These are phyloP conservation scores for Drosophila setifemur DNA, from an alignment of 1,140 invertebrate genomes.

Conservation along the genomic window DNA sequence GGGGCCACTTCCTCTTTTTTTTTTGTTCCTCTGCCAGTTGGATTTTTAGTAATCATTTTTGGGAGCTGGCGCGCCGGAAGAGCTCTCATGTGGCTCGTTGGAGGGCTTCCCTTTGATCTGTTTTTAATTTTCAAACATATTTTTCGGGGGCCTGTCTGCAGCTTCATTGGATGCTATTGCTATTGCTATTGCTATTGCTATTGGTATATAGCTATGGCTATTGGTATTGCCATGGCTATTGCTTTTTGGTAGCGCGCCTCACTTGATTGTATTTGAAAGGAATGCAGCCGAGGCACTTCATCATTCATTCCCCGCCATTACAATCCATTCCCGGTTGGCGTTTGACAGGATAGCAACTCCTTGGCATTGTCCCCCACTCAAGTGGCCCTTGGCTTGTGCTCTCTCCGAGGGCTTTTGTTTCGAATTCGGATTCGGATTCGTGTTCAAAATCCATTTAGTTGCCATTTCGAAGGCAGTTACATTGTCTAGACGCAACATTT, in stretches of 20 bases:
- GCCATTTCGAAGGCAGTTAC: constrained; percentile 78
- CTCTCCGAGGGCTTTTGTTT: constrained; percentile 25
- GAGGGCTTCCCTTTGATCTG: constrained; percentile 70
- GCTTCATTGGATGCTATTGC: constrained; percentile 27
- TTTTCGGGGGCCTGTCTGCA: constrained; percentile 26
- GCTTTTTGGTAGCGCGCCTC: constrained; percentile 8
- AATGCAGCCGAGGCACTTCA: constrained; percentile 71
- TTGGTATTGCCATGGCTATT: constrained; percentile 32
- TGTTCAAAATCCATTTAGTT: constrained; percentile 80
- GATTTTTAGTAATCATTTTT: constrained; percentile 70
- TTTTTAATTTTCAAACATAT: constrained; percentile 74
- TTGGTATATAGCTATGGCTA: too few relatives aligned
- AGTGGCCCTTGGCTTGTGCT: constrained; percentile 34
- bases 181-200: constrained; percentile 22
- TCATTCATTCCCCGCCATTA: constrained; percentile 53
- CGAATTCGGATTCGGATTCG: constrained; percentile 73
- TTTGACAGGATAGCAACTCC: constrained; percentile 63
- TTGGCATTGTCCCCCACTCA: constrained; percentile 64
- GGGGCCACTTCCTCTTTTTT: constrained; percentile 20
- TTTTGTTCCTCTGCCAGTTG: constrained; percentile 20
- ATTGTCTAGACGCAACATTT: constrained; percentile 81
- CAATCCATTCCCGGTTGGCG: constrained; percentile 28
- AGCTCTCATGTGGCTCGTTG: constrained; percentile 66
- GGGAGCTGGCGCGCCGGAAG: constrained; percentile 58
- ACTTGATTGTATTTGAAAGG: constrained; percentile 54